Conservation (phyloP, 2,797 vertebrate genomes). For the Trichosurus vulpecula region DNA sequence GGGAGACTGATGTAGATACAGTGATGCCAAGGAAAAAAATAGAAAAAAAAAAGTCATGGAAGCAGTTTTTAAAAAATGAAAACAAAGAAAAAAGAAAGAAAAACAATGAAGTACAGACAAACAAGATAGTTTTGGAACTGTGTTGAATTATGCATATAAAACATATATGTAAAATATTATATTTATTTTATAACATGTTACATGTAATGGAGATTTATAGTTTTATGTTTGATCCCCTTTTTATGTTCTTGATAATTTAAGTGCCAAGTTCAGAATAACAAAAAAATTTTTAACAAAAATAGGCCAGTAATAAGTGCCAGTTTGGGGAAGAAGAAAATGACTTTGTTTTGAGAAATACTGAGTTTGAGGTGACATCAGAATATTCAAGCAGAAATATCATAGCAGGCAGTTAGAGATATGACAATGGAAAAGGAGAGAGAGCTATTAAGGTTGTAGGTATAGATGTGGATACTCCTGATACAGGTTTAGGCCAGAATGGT, state of each 20-base stretch:
- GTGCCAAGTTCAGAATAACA: background rate
- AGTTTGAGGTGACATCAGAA: background rate
- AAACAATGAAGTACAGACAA: background rate
- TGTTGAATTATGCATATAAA: background rate
- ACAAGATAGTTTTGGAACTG: background rate
- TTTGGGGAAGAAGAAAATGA: background rate
- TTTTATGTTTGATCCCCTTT: background rate
- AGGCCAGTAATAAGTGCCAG: background rate
- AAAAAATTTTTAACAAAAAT: background rate
- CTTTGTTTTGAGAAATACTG: background rate
- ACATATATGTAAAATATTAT: background rate
- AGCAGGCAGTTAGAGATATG: background rate
- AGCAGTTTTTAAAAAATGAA: background rate
- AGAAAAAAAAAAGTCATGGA: background rate
- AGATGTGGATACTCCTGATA: background rate
- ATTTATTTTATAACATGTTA: background rate
- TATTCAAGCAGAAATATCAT: background rate
- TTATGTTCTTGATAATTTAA: background rate
- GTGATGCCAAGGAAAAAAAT: background rate
- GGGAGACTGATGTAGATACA: background rate
- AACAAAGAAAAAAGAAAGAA: background rate
- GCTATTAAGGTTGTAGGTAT: background rate
- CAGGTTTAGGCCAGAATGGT: background rate
- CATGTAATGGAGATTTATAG: background rate
- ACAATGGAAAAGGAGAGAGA: background rate